These are phyloP conservation scores for Ceratosolen solmsi DNA, from an alignment of 1,140 invertebrate species.

Conservation along the genomic window DNA sequence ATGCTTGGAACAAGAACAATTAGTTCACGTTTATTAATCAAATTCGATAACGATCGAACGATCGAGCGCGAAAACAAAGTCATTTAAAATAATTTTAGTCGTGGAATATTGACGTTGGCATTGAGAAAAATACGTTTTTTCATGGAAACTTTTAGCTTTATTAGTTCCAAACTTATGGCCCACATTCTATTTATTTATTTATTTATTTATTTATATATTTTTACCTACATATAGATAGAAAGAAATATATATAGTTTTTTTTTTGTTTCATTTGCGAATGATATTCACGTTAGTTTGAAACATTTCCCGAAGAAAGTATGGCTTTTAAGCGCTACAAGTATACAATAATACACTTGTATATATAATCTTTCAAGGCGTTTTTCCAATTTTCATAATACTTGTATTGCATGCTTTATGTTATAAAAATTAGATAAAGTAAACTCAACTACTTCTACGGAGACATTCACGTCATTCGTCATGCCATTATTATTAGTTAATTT, in stretches of 20 bases:
- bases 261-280: no score
- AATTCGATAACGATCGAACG: no score
- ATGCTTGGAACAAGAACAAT: no score
- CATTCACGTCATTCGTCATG: no score
- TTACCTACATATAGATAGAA: no score
- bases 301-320: background rate
- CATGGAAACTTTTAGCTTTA: background rate
- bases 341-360: background rate
- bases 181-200: background rate
- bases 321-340: conserved; percentile 35
- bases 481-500: no score
- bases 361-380: conserved; percentile 35
- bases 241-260: no score
- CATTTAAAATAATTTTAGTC: background rate
- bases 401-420: background rate
- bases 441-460: no score
- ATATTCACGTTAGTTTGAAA: background rate
- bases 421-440: no score
- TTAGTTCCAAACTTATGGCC: background rate
- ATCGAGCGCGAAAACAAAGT: background rate
- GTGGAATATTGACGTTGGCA: background rate
- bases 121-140: background rate
- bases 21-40: no score
- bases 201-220: no score
- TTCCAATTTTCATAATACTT: conserved; percentile 31